These are phyloP conservation scores for Cerceris ruficornis DNA, from an alignment of 2,888 invertebrate genomes.

Conservation along the genomic window DNA sequence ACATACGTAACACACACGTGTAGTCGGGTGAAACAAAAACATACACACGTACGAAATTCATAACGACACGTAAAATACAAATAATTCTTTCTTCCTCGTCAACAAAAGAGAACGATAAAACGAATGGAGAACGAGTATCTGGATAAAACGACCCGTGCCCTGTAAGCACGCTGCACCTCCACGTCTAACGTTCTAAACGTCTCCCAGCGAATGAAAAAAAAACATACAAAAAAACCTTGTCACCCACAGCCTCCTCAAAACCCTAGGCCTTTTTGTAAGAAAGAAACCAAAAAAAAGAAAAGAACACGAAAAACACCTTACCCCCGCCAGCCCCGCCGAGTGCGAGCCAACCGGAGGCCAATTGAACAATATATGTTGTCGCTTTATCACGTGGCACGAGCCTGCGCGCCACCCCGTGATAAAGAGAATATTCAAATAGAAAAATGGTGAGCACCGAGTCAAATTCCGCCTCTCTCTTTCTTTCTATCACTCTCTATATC, in stretches of 20 bases:
- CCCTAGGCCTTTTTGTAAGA: slow-evolving; percentile 17
- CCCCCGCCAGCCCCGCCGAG: slow-evolving; percentile 82
- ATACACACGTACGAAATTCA: slow-evolving; percentile 2
- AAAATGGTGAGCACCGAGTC: slow-evolving; percentile 82
- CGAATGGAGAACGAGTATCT: not conserved
- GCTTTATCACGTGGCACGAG: slow-evolving; percentile 65
- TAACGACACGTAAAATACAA: not conserved
- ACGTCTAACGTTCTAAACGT: not conserved
- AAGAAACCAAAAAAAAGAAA: slow-evolving; percentile 51
- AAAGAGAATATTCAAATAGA: slow-evolving; percentile 71
- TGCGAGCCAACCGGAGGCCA: slow-evolving; percentile 81
- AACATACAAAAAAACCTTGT: not conserved
- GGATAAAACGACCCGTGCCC: not conserved
- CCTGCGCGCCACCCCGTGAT: slow-evolving; percentile 61
- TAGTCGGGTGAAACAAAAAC: not conserved
- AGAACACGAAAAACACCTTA: slow-evolving; percentile 66
- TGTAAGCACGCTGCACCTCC: not conserved
- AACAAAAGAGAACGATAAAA: not conserved
- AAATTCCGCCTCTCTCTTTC: slow-evolving; percentile 72
- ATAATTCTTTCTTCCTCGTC: slow-evolving; percentile 4
- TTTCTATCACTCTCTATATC: slow-evolving; percentile 56
- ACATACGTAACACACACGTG: too few species aligned
- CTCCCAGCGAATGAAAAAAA: slow-evolving; percentile 8
- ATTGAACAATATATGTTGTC: slow-evolving; percentile 64
- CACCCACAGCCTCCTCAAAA: not conserved